Evolutionary conservation across 2,888 invertebrate species (phyloP).

Genomic region (Nezara viridula): DNA sequence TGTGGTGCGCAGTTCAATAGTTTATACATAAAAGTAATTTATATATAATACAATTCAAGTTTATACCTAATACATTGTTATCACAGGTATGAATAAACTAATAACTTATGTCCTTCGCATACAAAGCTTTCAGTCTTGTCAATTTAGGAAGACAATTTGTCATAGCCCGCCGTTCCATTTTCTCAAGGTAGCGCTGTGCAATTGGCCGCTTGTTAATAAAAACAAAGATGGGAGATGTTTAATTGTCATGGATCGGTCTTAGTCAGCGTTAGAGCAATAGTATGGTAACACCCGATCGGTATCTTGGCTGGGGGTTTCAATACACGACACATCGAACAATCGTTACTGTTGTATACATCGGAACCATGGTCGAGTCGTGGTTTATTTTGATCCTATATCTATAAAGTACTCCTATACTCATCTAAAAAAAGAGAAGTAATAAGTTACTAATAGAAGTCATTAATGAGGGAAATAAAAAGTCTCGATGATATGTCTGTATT

Average conservation of each 20-base stretch:
- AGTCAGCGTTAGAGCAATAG: slow-evolving; percentile 30
- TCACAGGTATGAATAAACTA: no score
- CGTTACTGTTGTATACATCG: background rate
- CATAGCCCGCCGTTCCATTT: slow-evolving; percentile 3
- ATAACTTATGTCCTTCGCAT: background rate
- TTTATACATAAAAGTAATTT: no score
- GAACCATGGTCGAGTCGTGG: background rate
- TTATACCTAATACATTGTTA: no score
- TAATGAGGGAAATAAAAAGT: no score
- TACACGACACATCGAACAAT: slow-evolving; percentile 38
- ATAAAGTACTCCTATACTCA: no score
- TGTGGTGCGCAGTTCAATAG: no score
- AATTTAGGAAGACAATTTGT: background rate
- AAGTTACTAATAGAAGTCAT: no score
- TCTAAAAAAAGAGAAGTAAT: no score
- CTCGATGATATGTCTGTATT: no score
- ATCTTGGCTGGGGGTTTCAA: background rate
- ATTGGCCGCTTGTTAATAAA: background rate
- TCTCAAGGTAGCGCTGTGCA: background rate
- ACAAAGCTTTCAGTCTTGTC: background rate
- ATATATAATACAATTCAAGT: no score
- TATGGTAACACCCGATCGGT: background rate
- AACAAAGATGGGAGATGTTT: slow-evolving; percentile 4
- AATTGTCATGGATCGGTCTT: background rate
- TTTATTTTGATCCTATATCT: background rate